Evolutionary conservation across 2,888 invertebrate species (phyloP), one percentile per base, ranked within the genome.

Genomic region (Glomeris marginata): DNA sequence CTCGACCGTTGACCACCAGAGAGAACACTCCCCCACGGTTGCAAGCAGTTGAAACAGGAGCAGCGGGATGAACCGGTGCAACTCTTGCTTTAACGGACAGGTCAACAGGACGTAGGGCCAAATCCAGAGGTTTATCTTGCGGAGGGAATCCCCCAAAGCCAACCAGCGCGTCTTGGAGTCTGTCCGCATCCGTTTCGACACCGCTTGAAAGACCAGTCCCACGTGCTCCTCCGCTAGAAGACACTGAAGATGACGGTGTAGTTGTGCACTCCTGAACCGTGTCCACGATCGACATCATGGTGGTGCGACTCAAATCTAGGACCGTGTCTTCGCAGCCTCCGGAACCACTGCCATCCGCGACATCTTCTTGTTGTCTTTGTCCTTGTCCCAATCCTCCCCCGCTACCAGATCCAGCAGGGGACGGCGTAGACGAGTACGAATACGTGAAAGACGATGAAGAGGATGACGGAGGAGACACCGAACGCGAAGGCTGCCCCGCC

Each of bases 61-160:
- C 28, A 15, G 16, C 20, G 20, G 34, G 49, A 16, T 2, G 13
- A 15, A 11, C 49, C 41, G 45, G 28, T 37, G 45, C 45, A 10
- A 41, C 15, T 28, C 28, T 28, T 53, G 75, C 77, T 67, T 85
- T 86, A 63, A 83, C 84, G 63, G 85, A 85, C 55, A 88, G 74
- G 69, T 88, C 87, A 42, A 87, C 71, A 3, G 81, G 85, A 64
- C 84, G 81, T 68, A 55, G 50, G 18, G 58, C 58, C 22, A 60
- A 49, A 37, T 60, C 58, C 18, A 60, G 45, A 6, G 60, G 60
- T 35, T 60, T 56, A 40, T 59, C 58, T 52, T 59, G 58, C 15
- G 54, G 54, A 2, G 55, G 52, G 22, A 48, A 38, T 20, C 45
- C 49, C 13, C 44, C 47, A 8, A 40, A 16, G 28, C 51, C 35